Base-by-base conservation (phyloP, 2,113 vertebrate genomes). In the Cercopithecus mona region DNA sequence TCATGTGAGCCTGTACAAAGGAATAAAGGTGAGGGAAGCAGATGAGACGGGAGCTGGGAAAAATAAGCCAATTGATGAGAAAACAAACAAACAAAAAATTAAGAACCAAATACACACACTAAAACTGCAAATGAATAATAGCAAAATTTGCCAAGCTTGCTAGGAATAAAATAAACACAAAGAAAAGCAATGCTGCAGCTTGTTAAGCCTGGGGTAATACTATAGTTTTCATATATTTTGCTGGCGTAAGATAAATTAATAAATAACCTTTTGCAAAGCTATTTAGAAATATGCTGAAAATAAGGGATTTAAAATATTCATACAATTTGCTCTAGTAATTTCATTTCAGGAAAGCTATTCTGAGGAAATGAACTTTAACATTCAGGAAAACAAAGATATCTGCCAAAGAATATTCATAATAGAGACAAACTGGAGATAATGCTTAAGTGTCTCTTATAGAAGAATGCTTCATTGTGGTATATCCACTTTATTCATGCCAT, bases 1-100 rank as follows among this genome's bases (percentile, higher is more conserved):
- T 99, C 99, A 43, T 99, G 99, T 18, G 99, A 99, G 7, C 99
- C 99, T 99, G 61, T 0, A 66, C 20, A 87, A 87, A 73, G 64
- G 9, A 96, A 95, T 45, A 78, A 68, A 81, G 9, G 7, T 2
- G 32, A 88, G 22, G 30, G 61, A 6, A 66, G 43, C 6, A 23
- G 59, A 7, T 96, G 75, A 97, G 85, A 59, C 5, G 25, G 22
- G 38, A 57, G 52, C 76, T 72, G 81, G 52, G 57, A 90, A 66
- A 72, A 88, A 38, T 11, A 50, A 90, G 22, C 32, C 32, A n/a
- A 25, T 1, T 8, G 8, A 55, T 20, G 40, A 93, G 55, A 89
- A 64, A 59, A 95, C 13, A 22, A 55, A 1, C 48, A 50, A 55
- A 55, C 18, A 81, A 57, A 52, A 82, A 82, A 89, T 27, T 50